phyloP scores from a whole-genome alignment of 92 coral and sea anemone genomes.

The Epizoanthus rinbou region DNA sequence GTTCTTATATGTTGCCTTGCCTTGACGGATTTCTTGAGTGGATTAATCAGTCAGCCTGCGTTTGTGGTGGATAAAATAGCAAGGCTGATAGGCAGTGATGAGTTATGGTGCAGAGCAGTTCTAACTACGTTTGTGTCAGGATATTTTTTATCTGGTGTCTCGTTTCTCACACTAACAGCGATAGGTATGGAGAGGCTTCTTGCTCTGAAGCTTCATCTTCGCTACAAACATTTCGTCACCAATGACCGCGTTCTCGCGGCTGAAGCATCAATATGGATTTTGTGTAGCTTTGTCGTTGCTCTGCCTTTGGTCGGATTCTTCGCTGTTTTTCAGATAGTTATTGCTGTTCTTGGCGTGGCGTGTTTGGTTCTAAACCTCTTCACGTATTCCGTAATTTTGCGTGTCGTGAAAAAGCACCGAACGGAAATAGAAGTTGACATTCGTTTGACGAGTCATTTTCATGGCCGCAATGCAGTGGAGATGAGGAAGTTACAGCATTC shows the following conservation, averaged over 20 bases:
- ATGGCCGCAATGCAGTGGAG: constrained; percentile 21
- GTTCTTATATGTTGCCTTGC: constrained; percentile 16
- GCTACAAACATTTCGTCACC: constrained; percentile 13
- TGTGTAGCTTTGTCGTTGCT: constrained; percentile 14
- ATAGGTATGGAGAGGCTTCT: constrained; percentile 33
- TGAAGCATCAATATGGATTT: constrained; percentile 17
- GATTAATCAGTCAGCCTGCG: constrained; percentile 31
- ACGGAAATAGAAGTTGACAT: constrained; percentile 6
- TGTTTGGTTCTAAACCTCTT: constrained; percentile 26
- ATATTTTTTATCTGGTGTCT: constrained; percentile 24
- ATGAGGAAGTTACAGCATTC: constrained; percentile 25
- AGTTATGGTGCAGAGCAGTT: constrained; percentile 13
- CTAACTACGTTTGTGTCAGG: constrained; percentile 41
- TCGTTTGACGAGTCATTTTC: constrained; percentile 23
- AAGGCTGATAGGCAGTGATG: neutral
- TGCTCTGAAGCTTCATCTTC: constrained; percentile 31
- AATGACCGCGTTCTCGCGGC: constrained; percentile 1
- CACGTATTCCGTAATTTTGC: constrained; percentile 22
- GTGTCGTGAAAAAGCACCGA: constrained; percentile 32
- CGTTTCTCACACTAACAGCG: constrained; percentile 35
- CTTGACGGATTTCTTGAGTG: constrained; percentile 25
- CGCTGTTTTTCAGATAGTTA: constrained; percentile 6
- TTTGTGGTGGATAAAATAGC: constrained; percentile 39
- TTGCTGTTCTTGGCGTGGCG: constrained; percentile 22
- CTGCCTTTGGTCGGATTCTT: constrained; percentile 13